Percentiles rank a stretch among this genome's conserved stretches.
Evolutionary conservation across 1,140 invertebrate species (phyloP).

Genomic region (Cotesia vestalis): DNA sequence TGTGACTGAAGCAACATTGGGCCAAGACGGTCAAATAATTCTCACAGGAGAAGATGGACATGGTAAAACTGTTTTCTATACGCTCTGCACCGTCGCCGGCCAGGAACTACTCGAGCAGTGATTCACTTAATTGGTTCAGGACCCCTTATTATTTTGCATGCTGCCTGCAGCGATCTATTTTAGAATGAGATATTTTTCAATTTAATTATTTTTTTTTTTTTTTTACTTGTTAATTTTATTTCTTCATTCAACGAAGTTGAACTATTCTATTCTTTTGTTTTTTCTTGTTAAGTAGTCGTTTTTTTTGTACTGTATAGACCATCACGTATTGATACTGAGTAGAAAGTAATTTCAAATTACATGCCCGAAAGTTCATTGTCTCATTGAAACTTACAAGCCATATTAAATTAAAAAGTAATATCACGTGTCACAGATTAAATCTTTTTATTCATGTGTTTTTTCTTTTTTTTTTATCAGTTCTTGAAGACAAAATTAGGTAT

Average conservation of each 20-base stretch:
- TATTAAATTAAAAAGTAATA: not conserved
- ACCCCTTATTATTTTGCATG: conserved; percentile 59
- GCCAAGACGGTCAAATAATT: conserved; percentile 93
- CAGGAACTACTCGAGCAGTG: conserved; percentile 66
- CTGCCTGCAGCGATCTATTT: conserved; percentile 58
- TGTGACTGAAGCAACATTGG: conserved; percentile 85
- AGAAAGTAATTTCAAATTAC: conserved; percentile 47
- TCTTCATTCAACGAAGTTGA: conserved; percentile 52
- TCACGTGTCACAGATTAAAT: too few relatives aligned
- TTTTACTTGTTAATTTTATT: conserved; percentile 34
- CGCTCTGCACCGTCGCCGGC: conserved; percentile 67
- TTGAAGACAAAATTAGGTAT: not conserved
- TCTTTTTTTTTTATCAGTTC: not conserved
- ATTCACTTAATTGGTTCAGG: conserved; percentile 40
- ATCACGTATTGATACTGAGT: conserved; percentile 40
- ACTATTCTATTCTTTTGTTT: conserved; percentile 44
- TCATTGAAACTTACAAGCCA: conserved; percentile 16
- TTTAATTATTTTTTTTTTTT: conserved; percentile 21
- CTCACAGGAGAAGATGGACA: conserved; percentile 93
- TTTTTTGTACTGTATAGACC: conserved; percentile 43
- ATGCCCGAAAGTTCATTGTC: conserved; percentile 56
- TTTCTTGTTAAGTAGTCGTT: conserved; percentile 53
- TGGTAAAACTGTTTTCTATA: conserved; percentile 74
- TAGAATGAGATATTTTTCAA: conserved; percentile 50
- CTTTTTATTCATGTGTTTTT: too few relatives aligned